Percentiles rank a stretch among this genome's conserved stretches.
phyloP scores from a whole-genome alignment of 2,113 vertebrate species.

The Amblyopsis rosae region DNA sequence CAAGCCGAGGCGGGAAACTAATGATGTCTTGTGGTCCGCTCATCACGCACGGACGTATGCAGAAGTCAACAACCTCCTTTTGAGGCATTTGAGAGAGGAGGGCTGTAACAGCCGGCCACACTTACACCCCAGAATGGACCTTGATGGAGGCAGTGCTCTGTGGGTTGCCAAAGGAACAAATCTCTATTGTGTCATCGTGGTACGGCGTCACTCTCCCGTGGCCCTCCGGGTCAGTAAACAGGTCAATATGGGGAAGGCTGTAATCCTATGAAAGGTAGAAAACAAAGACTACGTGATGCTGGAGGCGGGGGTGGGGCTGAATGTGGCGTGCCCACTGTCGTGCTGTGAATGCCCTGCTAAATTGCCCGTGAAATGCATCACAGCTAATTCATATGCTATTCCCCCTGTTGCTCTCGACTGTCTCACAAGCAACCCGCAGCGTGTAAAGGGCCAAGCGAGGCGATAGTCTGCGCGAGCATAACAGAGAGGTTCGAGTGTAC shows the following conservation, averaged over 20 bases:
- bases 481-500: background rate
- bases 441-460: background rate
- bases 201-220: conserved; percentile 81
- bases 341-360: background rate
- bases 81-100: background rate
- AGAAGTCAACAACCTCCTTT: background rate
- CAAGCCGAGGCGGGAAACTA: too few species aligned
- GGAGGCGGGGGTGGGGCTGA: background rate
- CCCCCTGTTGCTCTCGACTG: too few species aligned
- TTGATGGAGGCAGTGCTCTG: conserved; percentile 88
- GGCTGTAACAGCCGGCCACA: conserved; percentile 1
- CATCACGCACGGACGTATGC: background rate
- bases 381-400: too few species aligned
- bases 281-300: conserved; percentile 9
- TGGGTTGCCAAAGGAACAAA: conserved; percentile 80
- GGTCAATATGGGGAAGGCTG: conserved; percentile 86
- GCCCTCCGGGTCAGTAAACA: conserved; percentile 89
- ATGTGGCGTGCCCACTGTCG: background rate
- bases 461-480: background rate
- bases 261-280: conserved; percentile 82
- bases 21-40: too few species aligned
- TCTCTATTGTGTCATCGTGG: conserved; percentile 85
- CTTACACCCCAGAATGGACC: conserved; percentile 91
- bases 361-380: too few species aligned
- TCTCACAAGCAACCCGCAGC: background rate